Conservation (phyloP, 2,888 invertebrate genomes). For the Zootermopsis nevadensis region DNA sequence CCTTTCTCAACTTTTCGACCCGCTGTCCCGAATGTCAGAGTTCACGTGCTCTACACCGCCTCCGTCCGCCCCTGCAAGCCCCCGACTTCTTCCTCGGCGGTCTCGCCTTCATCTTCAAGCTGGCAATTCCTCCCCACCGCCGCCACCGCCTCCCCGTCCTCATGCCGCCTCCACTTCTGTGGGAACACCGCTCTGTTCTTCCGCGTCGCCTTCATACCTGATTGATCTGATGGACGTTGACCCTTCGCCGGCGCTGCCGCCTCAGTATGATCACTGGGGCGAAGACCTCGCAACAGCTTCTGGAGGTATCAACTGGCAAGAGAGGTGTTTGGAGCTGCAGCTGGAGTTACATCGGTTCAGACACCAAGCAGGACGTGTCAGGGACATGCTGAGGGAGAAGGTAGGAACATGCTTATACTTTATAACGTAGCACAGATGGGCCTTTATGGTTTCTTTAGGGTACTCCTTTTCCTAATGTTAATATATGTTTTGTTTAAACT, state of each 20-base stretch:
- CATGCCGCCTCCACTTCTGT: conserved; percentile 58
- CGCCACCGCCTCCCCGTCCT: conserved; percentile 64
- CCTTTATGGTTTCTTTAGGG: too few species aligned
- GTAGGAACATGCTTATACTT: conserved; percentile 63
- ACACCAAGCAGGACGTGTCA: conserved; percentile 86
- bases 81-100: conserved; percentile 65
- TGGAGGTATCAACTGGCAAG: conserved; percentile 82
- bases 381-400: conserved; percentile 92
- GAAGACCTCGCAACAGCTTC: conserved; percentile 59
- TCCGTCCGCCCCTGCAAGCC: conserved; percentile 53
- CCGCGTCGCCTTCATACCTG: conserved; percentile 35
- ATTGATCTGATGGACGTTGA: conserved; percentile 49
- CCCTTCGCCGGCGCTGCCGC: conserved; percentile 51
- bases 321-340: conserved; percentile 86
- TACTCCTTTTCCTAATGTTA: too few species aligned
- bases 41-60: conserved; percentile 68
- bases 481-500: too few species aligned
- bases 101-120: conserved; percentile 61
- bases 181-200: conserved; percentile 58
- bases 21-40: conserved; percentile 79
- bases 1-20: conserved; percentile 86
- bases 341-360: conserved; percentile 86
- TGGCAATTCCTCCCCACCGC: conserved; percentile 64
- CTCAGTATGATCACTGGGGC: conserved; percentile 59
- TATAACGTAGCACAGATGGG: neutral